Base-by-base conservation (phyloP, 2,113 vertebrate genomes). In the Colossoma macropomum region DNA sequence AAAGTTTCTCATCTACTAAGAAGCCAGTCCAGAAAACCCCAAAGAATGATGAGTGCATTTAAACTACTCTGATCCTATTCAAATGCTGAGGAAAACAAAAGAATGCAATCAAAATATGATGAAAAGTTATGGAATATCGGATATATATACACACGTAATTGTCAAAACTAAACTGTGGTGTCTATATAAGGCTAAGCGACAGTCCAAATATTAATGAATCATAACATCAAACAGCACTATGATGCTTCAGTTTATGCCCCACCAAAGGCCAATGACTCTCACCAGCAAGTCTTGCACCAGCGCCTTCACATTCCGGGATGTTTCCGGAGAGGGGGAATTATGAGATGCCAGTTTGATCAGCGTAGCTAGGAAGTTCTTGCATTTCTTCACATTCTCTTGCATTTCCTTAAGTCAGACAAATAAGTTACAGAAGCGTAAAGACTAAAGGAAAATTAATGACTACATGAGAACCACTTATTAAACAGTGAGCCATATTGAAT, bases 361-460 rank as follows among this genome's bases (percentile, higher is more conserved):
- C 1, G 96, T 96, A 85, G 95, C 94, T 89, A 97, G 89, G 84
- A 97, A 97, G 89, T 97, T 97, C 90, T 96, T 97, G 90, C 96
- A 97, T 89, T 97, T 97, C 84, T 96, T 96, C 88, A 97, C 96
- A 89, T 96, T 97, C 87, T 97, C 96, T 88, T 97, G 96, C 95
- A 97, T 96, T 93, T 96, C 96, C 96, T 97, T 87, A 32, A 84
- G 50, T 0, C 7, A 77, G 25, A 34, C 62, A 75, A 17, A 13
- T 45, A 11, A 4, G 9, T 9, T 21, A 69, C 5, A 45, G 41
- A 6, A 45, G 41, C 10, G 5, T 9, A 45, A 9, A 45, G 9
- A 9, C 3, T 1, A 56, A 56, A 21, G 16, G 19, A 2, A 56
- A 16, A 19, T 56, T 56, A 56, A 21, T 21, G 52, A n/a, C 23